A percentile compares a stretch with the other conserved stretches of the same genome.
These are phyloP conservation scores for Coelopa pilipes DNA, from an alignment of 2,888 invertebrate species.

Conservation along the genomic window DNA sequence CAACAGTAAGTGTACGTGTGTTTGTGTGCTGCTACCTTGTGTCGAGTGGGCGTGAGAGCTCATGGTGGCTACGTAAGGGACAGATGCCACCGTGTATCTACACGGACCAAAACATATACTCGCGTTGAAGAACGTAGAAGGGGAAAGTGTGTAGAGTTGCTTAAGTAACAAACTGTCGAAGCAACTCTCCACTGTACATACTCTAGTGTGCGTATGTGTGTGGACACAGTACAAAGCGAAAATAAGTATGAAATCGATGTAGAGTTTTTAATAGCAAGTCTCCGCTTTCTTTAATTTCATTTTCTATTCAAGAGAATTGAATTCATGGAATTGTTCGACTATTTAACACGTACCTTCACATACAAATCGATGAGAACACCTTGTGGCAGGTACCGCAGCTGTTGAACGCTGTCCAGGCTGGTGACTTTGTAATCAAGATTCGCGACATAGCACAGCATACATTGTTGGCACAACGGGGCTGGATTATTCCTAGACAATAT, in stretches of 20 bases:
- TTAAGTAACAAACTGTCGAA: neutral
- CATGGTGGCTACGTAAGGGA: too few species aligned
- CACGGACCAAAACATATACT: constrained; percentile 1
- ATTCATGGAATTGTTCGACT: too few species aligned
- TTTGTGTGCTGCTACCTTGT: too few species aligned
- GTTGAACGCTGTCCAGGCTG: constrained; percentile 58
- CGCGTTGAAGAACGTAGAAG: neutral
- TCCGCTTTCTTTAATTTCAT: too few species aligned
- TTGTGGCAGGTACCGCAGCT: constrained; percentile 61
- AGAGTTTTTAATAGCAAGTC: too few species aligned
- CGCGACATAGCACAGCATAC: constrained; percentile 57
- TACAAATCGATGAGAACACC: constrained; percentile 65
- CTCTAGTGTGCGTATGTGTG: neutral
- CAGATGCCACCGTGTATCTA: too few species aligned
- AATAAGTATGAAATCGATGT: too few species aligned
- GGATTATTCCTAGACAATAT: constrained; percentile 41
- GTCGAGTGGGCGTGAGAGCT: too few species aligned
- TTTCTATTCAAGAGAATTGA: too few species aligned
- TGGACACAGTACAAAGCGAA: too few species aligned
- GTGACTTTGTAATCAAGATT: constrained; percentile 61
- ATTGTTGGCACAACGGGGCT: constrained; percentile 57
- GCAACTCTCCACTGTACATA: neutral
- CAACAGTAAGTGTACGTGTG: neutral
- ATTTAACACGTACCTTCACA: constrained; percentile 57
- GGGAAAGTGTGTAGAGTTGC: constrained; percentile 20